These are phyloP conservation scores for Amphiprion clarkii DNA, from an alignment of 2,797 vertebrate genomes.

Conservation along the genomic window DNA sequence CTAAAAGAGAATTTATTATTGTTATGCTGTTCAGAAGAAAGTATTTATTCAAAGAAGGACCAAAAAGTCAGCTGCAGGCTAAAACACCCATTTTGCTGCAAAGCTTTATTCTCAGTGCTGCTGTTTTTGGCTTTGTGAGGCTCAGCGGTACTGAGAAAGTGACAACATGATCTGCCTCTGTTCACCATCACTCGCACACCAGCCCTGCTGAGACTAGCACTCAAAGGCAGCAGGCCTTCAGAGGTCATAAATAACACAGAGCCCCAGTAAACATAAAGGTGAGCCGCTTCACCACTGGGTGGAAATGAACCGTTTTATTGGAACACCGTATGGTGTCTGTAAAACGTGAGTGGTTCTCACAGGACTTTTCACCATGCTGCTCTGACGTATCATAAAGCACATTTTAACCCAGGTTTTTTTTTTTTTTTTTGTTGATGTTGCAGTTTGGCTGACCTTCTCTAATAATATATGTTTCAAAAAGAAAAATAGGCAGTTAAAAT, in stretches of 20 bases:
- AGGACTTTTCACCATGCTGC: constrained; percentile 56
- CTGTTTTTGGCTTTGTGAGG: constrained; percentile 68
- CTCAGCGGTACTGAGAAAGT: constrained; percentile 74
- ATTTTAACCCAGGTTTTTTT: constrained; percentile 19
- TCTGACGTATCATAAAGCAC: constrained; percentile 63
- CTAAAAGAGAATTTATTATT: constrained; percentile 23
- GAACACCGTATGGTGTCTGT: constrained; percentile 76
- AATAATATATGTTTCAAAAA: constrained; percentile 47
- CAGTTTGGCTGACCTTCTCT: constrained; percentile 19
- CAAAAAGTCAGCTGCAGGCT: constrained; percentile 19
- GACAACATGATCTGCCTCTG: constrained; percentile 83
- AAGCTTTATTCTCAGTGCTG: constrained; percentile 50
- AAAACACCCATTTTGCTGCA: constrained; percentile 29
- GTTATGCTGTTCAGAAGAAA: constrained; percentile 18
- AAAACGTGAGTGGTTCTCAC: constrained; percentile 76
- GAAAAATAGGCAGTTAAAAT: constrained; percentile 55
- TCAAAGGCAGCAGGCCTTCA: constrained; percentile 80
- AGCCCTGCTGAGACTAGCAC: constrained; percentile 76
- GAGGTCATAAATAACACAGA: constrained; percentile 84
- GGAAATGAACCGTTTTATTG: constrained; percentile 87
- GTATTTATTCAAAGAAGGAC: constrained; percentile 31
- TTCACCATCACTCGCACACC: constrained; percentile 76
- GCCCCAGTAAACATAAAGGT: constrained; percentile 79
- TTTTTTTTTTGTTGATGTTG: constrained; percentile 28
- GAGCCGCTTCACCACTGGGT: constrained; percentile 79